phyloP scores from a whole-genome alignment of 2,113 vertebrate species.

The Melierax canorus region DNA sequence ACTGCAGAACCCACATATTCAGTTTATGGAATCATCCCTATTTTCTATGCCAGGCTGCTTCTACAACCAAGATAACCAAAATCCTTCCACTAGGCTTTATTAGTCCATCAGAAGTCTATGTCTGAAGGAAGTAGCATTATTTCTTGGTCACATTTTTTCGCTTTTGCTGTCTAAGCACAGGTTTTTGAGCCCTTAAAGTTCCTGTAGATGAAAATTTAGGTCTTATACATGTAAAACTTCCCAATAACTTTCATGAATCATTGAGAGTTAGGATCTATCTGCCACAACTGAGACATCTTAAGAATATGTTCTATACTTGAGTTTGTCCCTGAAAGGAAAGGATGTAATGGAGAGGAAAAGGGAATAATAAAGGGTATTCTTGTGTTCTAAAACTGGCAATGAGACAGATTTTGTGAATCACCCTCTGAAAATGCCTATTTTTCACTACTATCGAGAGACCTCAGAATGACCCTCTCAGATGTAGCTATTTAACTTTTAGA shows the following conservation, averaged over 20 bases:
- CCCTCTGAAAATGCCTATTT: not conserved
- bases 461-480: not conserved
- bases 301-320: not conserved
- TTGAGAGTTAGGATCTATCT: not conserved
- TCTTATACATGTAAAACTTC: not conserved
- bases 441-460: not conserved
- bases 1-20: not conserved
- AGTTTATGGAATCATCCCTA: not conserved
- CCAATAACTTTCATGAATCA: not conserved
- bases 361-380: not conserved
- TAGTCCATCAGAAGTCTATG: not conserved
- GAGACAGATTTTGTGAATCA: not conserved
- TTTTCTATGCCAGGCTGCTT: not conserved
- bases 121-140: not conserved
- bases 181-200: not conserved
- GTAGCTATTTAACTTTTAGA: not conserved
- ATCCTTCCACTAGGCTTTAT: not conserved
- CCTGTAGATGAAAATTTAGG: not conserved
- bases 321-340: not conserved
- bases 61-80: not conserved
- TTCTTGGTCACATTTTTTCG: fast-evolving
- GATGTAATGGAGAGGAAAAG: not conserved
- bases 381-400: not conserved
- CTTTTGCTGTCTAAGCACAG: not conserved
- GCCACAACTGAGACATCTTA: not conserved